Base-by-base conservation (phyloP, 2,888 invertebrate species). In the Micoletzkya japonica region DNA sequence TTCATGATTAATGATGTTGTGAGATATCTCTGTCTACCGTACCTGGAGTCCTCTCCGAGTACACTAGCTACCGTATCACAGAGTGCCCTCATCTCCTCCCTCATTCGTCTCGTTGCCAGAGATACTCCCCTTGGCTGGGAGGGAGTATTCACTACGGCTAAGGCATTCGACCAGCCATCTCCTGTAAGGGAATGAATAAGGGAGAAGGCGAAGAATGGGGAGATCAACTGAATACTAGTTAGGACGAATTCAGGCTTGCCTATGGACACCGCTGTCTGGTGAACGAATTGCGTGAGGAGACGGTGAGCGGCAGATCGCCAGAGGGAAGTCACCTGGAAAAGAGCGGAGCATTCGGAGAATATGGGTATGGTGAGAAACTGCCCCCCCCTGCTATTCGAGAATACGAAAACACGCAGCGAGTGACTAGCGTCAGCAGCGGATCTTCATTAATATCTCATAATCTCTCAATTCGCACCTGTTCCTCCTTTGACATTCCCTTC, bases 111-210 rank as follows among this genome's bases (percentile, higher is more conserved):
- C 4, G 67, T 67, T 2, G 56, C 56, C 4, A 44, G 20, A 20
- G 57, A 57, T n/a, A 67, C 67, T 37, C 67, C 67, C n/a, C 67
- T 26, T 24, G 67, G 67, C 28, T 67, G 57, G 20, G 57, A 30
- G 30, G 67, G 44, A 30, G 57, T 57, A 26, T 28, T 57, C 28
- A 57, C 57, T n/a, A 39, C 28, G 2, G 57, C 32, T 26, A 67
- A 34, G 1, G 67, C 56, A 39, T 67, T 67, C 39, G 57, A 67
- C 67, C 67, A 67, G 17, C 39, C 57, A 32, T 67, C 67, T 14
- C 67, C 67, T 67, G 57, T 28, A 7, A 30, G 54, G 54, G 26
- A 54, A 20, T 10, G 7, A n/a, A 54, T 54, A n/a, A 24, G 7
- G 7, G 54, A 54, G 26, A 54, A 54, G 54, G 7, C 7, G 20